These are phyloP conservation scores for Malurus alboscapulatus DNA, from an alignment of 2,113 vertebrate genomes.

Conservation along the genomic window DNA sequence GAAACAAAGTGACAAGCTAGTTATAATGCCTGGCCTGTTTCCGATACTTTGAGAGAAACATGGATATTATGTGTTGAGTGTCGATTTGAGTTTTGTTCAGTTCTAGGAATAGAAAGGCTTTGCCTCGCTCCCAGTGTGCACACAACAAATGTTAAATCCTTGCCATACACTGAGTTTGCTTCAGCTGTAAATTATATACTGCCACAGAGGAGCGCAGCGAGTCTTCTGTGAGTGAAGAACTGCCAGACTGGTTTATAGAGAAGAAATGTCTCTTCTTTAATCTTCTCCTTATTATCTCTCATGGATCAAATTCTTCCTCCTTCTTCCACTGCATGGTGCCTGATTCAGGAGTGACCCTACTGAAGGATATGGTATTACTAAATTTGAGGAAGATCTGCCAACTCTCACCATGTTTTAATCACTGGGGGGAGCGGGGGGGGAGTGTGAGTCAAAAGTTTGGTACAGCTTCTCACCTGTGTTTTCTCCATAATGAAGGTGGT, in stretches of 20 bases:
- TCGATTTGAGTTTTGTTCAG: slow-evolving; percentile 21
- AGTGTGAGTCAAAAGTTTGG: not conserved
- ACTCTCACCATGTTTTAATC: not conserved
- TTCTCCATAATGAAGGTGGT: not conserved
- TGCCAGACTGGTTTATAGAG: not conserved
- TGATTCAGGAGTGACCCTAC: not conserved
- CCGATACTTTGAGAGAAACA: slow-evolving; percentile 27
- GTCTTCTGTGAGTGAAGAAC: not conserved
- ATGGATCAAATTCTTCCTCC: not conserved
- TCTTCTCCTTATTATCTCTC: slow-evolving; percentile 2
- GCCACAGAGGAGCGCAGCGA: not conserved
- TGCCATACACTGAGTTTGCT: not conserved
- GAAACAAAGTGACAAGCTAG: slow-evolving; percentile 36
- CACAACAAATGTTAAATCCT: not conserved
- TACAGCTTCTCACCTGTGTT: not conserved
- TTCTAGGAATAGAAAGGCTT: not conserved
- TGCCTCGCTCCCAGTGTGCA: not conserved
- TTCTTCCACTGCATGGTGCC: not conserved
- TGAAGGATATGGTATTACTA: not conserved
- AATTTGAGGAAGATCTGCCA: not conserved
- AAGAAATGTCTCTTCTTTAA: not conserved
- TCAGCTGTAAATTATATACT: slow-evolving; percentile 34
- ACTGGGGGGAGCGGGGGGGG: rapidly evolving
- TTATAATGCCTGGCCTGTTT: slow-evolving; percentile 16
- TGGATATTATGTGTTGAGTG: not conserved